Percentiles rank a stretch among this genome's conserved stretches.
phyloP scores from a whole-genome alignment of 1,140 invertebrate species.

The Bombus huntii region DNA sequence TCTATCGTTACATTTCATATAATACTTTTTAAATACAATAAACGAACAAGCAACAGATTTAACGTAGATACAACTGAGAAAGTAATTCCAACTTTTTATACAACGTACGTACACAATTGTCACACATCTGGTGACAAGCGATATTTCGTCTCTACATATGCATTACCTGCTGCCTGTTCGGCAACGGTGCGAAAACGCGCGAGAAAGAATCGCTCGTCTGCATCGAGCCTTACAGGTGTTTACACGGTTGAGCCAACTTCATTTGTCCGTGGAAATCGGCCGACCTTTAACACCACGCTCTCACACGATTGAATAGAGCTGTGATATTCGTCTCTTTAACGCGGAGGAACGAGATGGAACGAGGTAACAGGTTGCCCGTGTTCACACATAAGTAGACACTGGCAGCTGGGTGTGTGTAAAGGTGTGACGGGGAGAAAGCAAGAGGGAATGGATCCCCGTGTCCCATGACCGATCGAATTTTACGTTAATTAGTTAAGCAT shows the following conservation, averaged over 20 bases:
- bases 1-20: not conserved
- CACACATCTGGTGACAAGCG: not conserved
- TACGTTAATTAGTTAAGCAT: conserved; percentile 78
- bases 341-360: conserved; percentile 1
- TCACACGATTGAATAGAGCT: conserved; percentile 24
- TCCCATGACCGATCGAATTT: conserved; percentile 77
- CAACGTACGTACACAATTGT: not conserved
- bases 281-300: conserved; percentile 47
- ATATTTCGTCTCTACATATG: not conserved
- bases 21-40: not conserved
- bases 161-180: not conserved
- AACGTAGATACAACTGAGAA: not conserved
- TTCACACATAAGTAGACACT: not conserved
- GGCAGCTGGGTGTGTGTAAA: conserved; percentile 18
- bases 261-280: conserved; percentile 48
- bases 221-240: conserved; percentile 27
- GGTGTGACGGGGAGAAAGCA: conserved; percentile 1
- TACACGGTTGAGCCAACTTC: conserved; percentile 43
- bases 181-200: not conserved
- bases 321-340: conserved; percentile 28
- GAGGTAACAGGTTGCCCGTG: conserved; percentile 55
- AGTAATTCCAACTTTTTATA: not conserved
- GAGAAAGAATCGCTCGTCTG: not conserved
- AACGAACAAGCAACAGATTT: not conserved
- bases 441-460: conserved; percentile 26